phyloP scores from a whole-genome alignment of 2,113 vertebrate species.

The Oceanites oceanicus region DNA sequence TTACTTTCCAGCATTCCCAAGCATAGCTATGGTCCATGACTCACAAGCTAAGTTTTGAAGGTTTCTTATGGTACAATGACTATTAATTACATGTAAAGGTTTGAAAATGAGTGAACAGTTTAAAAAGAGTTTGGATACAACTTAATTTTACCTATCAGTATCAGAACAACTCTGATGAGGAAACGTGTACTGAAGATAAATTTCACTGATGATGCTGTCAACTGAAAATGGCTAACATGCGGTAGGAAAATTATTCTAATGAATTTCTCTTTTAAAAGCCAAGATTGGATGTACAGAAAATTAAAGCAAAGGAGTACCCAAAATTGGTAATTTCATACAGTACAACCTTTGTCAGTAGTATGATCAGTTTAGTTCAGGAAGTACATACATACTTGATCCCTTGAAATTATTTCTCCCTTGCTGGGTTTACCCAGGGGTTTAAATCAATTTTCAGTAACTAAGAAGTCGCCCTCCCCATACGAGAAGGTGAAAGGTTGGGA shows the following conservation, averaged over 20 bases:
- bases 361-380: not conserved
- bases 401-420: not conserved
- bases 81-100: conserved; percentile 59
- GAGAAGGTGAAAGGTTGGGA: not conserved
- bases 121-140: conserved; percentile 18
- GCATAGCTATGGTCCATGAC: not conserved
- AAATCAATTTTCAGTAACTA: not conserved
- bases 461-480: not conserved
- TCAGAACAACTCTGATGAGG: not conserved
- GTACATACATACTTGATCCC: not conserved
- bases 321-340: not conserved
- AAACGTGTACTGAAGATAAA: not conserved
- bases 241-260: not conserved
- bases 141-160: conserved; percentile 34
- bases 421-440: not conserved
- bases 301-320: not conserved
- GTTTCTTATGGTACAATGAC: conserved; percentile 17
- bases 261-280: not conserved
- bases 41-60: conserved; percentile 32
- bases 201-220: not conserved
- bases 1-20: conserved; percentile 44
- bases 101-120: conserved; percentile 45
- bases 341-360: not conserved
- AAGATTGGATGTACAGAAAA: not conserved
- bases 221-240: not conserved